A percentile compares a stretch with the other conserved stretches of the same genome.
Evolutionary conservation across 2,797 vertebrate species (phyloP).

Genomic region (Acropternis orthonyx): DNA sequence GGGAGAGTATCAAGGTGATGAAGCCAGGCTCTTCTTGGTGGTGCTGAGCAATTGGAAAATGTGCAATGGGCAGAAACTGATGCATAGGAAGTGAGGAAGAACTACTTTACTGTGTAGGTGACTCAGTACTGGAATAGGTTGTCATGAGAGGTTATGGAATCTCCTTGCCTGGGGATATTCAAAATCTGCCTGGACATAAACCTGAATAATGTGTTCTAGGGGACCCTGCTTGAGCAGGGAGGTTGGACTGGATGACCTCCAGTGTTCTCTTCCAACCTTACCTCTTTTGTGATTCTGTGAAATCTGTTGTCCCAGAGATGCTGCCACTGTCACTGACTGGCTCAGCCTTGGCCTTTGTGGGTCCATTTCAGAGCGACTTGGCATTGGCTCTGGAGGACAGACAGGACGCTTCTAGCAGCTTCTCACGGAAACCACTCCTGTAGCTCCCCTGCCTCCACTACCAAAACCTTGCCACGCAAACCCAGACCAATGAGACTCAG

Average conservation of each 20-base stretch:
- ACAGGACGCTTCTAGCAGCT: neutral
- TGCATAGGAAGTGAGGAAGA: neutral
- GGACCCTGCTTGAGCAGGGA: neutral
- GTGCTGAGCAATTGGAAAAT: neutral
- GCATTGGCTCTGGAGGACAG: neutral
- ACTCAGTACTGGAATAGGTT: neutral
- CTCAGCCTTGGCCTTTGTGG: neutral
- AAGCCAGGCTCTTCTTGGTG: neutral
- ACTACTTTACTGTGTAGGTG: rapidly evolving
- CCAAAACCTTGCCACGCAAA: neutral
- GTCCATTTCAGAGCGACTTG: rapidly evolving
- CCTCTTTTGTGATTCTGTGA: neutral
- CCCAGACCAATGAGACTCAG: neutral
- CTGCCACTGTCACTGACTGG: neutral
- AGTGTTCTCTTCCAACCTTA: neutral
- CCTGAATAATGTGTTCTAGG: neutral
- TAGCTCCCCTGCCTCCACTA: neutral
- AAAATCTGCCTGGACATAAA: neutral
- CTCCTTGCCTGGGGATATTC: neutral
- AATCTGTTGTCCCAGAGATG: neutral
- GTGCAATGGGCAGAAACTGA: neutral
- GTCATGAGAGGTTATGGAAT: neutral
- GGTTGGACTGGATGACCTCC: neutral
- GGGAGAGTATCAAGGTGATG: neutral
- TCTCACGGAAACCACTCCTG: neutral